phyloP scores from a whole-genome alignment of 2,797 vertebrate species.

The Poecilia wingei region DNA sequence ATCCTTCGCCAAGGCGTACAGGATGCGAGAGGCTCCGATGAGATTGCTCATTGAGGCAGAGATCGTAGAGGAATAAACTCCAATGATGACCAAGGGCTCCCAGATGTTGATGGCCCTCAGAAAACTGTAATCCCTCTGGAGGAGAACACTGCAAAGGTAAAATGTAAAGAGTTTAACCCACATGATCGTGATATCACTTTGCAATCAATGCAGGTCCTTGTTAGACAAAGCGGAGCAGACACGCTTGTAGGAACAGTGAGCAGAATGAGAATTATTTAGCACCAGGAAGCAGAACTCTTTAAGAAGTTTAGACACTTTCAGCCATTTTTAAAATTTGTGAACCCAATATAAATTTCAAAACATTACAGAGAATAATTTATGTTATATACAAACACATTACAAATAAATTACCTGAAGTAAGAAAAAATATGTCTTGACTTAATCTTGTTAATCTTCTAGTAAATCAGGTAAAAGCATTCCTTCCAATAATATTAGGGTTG shows the following conservation, averaged over 20 bases:
- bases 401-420: not conserved
- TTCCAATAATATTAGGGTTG: not conserved
- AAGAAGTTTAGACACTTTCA: not conserved
- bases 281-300: not conserved
- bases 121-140: slow-evolving; percentile 89
- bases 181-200: not conserved
- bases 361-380: not conserved
- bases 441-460: not conserved
- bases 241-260: not conserved
- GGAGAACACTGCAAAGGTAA: slow-evolving; percentile 73
- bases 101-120: slow-evolving; percentile 89
- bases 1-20: slow-evolving; percentile 88
- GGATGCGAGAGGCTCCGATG: slow-evolving; percentile 90
- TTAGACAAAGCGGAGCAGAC: not conserved
- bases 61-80: slow-evolving; percentile 89
- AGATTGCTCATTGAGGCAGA: slow-evolving; percentile 92
- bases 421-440: not conserved
- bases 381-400: not conserved
- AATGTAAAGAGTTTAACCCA: slow-evolving; percentile 1
- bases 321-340: not conserved
- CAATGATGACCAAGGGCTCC: slow-evolving; percentile 85
- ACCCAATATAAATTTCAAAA: not conserved
- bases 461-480: not conserved
- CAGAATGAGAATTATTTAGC: not conserved
- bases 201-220: not conserved